Base-by-base conservation (phyloP, 1,140 invertebrate species). In the Aplysia californica region DNA sequence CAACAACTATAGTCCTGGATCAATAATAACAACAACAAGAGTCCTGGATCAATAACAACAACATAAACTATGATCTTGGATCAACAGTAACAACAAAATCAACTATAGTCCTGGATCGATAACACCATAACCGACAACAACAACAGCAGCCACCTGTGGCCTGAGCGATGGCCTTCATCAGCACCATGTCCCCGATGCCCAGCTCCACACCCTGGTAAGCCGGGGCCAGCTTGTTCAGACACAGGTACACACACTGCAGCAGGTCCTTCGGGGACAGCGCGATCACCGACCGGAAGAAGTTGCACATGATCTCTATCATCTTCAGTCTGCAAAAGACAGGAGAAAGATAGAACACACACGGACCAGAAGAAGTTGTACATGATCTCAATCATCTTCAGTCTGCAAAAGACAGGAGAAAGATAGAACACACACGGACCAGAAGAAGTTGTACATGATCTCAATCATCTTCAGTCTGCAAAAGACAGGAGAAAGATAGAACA, bases 201-300 rank as follows among this genome's bases (percentile, higher is more conserved):
- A 97, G 89, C 87, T 97, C 96, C 26, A 96, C 82, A 20, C 91
- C 91, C 91, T 97, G 95, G 90, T 98, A 99, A 1, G 96, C 95
- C 0, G 98, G 98, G 3, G 95, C 97, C 56, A 99, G 88, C 89
- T 97, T 95, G 91, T 99, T 99, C 0, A 99, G 91, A 88, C 96
- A 98, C 39, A 99, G 89, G 89, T 99, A 99, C 21, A 99, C 92
- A 86, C 95, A 96, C 0, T 94, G 92, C 56, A 98, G 79, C 20
- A 99, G 90, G 90, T 99, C 98, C 61, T 95, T 92, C 0, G 97
- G 96, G 38, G 93, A 95, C 4, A 98, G 89, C 10, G 94, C 91
- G 61, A 98, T 95, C 1, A 98, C 96, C 0, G 97, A 99, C 31
- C 97, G 93, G 44, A 99, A 95, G 88, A 96, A 99, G 89, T 99